These are phyloP conservation scores for Caenorhabditis angaria DNA, from an alignment of 2,888 invertebrate genomes.

Conservation along the genomic window DNA sequence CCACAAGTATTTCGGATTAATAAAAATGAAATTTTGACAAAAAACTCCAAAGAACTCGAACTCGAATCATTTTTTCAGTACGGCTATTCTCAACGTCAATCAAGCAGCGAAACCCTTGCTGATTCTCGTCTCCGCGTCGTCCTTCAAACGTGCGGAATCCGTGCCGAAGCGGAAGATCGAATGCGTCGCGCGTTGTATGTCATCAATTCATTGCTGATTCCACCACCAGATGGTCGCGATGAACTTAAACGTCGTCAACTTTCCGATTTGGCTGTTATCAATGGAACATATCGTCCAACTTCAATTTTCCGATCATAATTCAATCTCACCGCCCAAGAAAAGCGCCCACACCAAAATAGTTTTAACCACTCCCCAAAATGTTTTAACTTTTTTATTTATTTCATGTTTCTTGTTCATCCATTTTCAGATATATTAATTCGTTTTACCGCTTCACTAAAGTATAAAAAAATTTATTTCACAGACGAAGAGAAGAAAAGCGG, in stretches of 20 bases:
- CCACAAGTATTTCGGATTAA: too few relatives aligned
- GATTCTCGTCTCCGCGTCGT: conserved; percentile 43
- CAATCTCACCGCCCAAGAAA: too few relatives aligned
- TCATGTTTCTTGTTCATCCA: conserved; percentile 4
- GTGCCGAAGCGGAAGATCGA: conserved; percentile 28
- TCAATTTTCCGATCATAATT: neutral
- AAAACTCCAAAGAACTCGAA: neutral
- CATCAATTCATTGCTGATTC: conserved; percentile 94
- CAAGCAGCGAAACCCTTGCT: conserved; percentile 14
- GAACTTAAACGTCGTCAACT: conserved; percentile 98
- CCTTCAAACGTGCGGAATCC: conserved; percentile 33
- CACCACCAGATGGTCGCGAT: conserved; percentile 95
- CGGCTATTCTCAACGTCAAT: conserved; percentile 21
- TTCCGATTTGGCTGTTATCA: conserved; percentile 99
- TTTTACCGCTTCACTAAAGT: too few relatives aligned
- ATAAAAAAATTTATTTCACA: neutral
- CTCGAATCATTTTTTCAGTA: conserved; percentile 8
- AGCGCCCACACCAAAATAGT: too few relatives aligned
- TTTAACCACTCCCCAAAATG: neutral
- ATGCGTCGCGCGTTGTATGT: conserved; percentile 87
- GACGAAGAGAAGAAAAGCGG: neutral
- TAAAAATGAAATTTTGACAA: neutral
- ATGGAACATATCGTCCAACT: conserved; percentile 89
- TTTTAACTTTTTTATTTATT: conserved; percentile 1
- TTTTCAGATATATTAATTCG: too few relatives aligned